Base-by-base conservation (phyloP, 2,888 invertebrate genomes). In the Sphecodes monilicornis region DNA sequence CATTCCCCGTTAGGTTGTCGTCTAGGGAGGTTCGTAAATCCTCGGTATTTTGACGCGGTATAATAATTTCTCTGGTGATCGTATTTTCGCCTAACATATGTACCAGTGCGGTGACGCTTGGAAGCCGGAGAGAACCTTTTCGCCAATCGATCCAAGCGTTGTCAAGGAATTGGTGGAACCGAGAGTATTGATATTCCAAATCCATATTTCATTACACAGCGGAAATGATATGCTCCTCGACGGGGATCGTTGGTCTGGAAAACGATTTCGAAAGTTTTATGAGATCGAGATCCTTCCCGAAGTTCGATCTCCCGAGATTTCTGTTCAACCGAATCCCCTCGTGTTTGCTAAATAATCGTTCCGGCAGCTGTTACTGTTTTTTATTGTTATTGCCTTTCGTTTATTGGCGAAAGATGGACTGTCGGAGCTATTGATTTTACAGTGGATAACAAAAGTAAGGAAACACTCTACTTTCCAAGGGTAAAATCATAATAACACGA, bases 41-140 rank as follows among this genome's bases (percentile, higher is more conserved):
- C 75, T 78, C 82, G 84, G 80, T 85, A 81, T 89, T 88, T 86
- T 86, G 78, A 89, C 86, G 78, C 78, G 84, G 77, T 76, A 78
- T 89, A 90, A 88, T 89, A 86, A 90, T 89, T 90, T 89, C 90
- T 90, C 89, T 60, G 54, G 90, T 82, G 90, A 76, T 87, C 50
- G 39, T 11, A 54, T 68, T 77, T 32, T 78, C 70, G 71, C 57
- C 79, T 76, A 82, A 85, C 77, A 39, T 57, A 54, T 50, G 54
- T 29, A 41, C 50, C 78, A 70, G 32, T 54, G 41, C 43, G 60
- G 29, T 13, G 46, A 39, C 66, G 50, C 50, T 22, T 36, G 32
- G 66, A 46, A 46, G 39, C 22, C 75, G 68, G 26, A 66, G 84
- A 78, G 69, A 78, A 60, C 46, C 39, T n/a, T 36, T 39, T 13